Conservation (phyloP, 1,140 invertebrate genomes). For the Harlomillsia oculata region DNA sequence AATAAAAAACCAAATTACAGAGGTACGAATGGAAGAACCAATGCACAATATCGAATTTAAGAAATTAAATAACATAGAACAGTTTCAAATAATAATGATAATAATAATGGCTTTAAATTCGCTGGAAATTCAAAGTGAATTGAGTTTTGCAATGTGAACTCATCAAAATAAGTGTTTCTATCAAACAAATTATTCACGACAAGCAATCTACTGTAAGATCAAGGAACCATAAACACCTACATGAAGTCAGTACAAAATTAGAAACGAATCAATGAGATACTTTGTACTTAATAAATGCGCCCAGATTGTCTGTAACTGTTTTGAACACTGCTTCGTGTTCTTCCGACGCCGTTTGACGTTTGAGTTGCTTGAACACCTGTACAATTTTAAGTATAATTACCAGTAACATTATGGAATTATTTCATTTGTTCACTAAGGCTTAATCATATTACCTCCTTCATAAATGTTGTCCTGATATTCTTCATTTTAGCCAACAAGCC, state of each 20-base stretch:
- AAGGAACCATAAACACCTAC: too few relatives aligned
- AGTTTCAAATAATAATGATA: too few relatives aligned
- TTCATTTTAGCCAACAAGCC: constrained; percentile 51
- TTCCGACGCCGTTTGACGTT: constrained; percentile 52
- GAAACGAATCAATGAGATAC: constrained; percentile 12
- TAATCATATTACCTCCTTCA: constrained; percentile 49
- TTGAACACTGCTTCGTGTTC: constrained; percentile 55
- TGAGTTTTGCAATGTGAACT: too few relatives aligned
- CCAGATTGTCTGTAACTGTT: constrained; percentile 58
- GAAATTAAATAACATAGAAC: too few relatives aligned
- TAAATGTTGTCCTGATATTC: constrained; percentile 50
- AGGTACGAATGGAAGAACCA: too few relatives aligned
- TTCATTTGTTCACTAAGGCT: neutral
- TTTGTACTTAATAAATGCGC: constrained; percentile 62
- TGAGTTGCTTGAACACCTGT: neutral
- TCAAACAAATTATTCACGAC: too few relatives aligned
- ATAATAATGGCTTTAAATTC: too few relatives aligned
- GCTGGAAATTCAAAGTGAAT: too few relatives aligned
- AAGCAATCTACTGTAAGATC: too few relatives aligned
- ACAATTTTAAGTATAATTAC: neutral
- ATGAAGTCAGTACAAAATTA: too few relatives aligned
- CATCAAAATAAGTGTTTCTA: neutral
- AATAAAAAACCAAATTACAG: too few relatives aligned
- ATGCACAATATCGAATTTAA: too few relatives aligned
- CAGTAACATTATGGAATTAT: constrained; percentile 28